Evolutionary conservation across 2,888 invertebrate genomes (phyloP).

Genomic region (Drosophila kambysellisi): DNA sequence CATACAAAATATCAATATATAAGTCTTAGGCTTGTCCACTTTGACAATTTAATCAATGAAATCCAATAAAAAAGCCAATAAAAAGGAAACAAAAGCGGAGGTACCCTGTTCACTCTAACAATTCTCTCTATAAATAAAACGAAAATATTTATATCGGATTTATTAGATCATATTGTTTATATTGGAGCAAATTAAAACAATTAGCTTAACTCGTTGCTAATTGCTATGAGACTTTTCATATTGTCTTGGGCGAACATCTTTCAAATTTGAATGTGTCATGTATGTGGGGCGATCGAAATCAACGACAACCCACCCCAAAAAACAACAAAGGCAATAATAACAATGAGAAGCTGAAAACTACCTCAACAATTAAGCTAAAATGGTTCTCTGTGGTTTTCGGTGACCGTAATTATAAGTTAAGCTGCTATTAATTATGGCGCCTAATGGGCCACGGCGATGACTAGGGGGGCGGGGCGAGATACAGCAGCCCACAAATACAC

Average conservation of each 20-base stretch:
- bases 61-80: not conserved
- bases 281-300: constrained; percentile 1
- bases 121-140: not conserved
- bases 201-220: not conserved
- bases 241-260: constrained; percentile 15
- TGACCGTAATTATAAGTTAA: constrained; percentile 82
- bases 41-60: not conserved
- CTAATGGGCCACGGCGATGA: constrained; percentile 49
- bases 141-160: not conserved
- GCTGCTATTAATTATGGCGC: constrained; percentile 82
- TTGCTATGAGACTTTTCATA: constrained; percentile 36
- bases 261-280: constrained; percentile 46
- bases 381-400: constrained; percentile 73
- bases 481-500: constrained; percentile 7
- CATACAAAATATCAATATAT: not conserved
- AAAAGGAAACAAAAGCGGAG: not conserved
- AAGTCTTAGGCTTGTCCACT: not conserved
- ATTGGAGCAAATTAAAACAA: not conserved
- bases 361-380: constrained; percentile 81
- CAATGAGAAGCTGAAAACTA: constrained; percentile 27
- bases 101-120: not conserved
- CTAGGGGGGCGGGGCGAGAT: constrained; percentile 1
- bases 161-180: not conserved
- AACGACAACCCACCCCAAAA: constrained; percentile 8
- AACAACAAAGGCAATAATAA: constrained; percentile 23